phyloP scores from a whole-genome alignment of 92 coral and sea anemone genomes.

The Epizoanthus rinbou region DNA sequence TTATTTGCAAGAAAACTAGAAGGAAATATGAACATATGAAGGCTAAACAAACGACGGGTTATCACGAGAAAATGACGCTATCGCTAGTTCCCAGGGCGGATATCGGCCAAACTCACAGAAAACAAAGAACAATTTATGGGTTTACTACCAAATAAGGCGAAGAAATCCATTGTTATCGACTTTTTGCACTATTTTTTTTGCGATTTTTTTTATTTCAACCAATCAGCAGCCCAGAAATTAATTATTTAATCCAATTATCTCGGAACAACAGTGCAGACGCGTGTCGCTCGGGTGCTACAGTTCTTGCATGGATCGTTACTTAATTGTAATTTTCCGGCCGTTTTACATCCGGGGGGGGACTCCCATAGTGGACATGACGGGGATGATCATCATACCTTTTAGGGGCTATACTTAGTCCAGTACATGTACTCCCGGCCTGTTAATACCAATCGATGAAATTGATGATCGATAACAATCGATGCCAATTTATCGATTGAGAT shows the following conservation, averaged over 20 bases:
- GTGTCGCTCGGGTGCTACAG: constrained; percentile 10
- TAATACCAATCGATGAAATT: too few relatives aligned
- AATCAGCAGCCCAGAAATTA: constrained; percentile 13
- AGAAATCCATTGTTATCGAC: not conserved
- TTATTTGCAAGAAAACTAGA: not conserved
- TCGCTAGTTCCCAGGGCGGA: constrained; percentile 19
- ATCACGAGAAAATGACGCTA: not conserved
- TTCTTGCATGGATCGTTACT: not conserved
- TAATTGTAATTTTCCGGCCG: too few relatives aligned
- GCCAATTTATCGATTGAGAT: too few relatives aligned
- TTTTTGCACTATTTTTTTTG: not conserved
- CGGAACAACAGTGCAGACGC: not conserved
- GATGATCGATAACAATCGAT: too few relatives aligned
- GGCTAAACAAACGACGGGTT: not conserved
- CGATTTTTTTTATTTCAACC: constrained; percentile 12
- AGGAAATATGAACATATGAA: not conserved
- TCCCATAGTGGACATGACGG: too few relatives aligned
- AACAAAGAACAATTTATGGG: constrained; percentile 21
- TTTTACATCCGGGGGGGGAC: too few relatives aligned
- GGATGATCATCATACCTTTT: too few relatives aligned
- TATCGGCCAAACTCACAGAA: constrained; percentile 25
- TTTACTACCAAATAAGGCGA: not conserved
- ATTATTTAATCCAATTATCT: not conserved
- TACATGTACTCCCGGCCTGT: too few relatives aligned
- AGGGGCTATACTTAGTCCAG: too few relatives aligned